phyloP scores from a whole-genome alignment of 2,888 invertebrate species.

The Drosophila kuntzei region DNA sequence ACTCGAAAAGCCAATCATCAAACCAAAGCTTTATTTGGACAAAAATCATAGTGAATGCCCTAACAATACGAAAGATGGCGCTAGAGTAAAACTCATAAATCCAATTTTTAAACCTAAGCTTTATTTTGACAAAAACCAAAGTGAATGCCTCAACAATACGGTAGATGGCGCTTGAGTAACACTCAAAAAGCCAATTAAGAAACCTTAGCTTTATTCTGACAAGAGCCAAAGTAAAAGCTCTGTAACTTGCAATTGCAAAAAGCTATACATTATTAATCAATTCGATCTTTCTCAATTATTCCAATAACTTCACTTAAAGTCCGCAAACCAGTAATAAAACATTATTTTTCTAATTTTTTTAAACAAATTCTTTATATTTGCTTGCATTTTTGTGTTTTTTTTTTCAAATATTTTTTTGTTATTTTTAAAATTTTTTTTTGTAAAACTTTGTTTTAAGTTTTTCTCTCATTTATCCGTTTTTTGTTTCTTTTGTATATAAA shows the following conservation, averaged over 20 bases:
- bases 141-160: neutral
- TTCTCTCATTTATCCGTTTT: constrained; percentile 67
- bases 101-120: neutral
- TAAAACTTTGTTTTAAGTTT: constrained; percentile 83
- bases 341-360: constrained; percentile 60
- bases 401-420: constrained; percentile 60
- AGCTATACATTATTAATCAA: neutral
- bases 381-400: constrained; percentile 64
- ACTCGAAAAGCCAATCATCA: no score
- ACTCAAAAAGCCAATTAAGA: no score
- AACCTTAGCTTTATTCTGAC: neutral
- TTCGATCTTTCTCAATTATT: no score
- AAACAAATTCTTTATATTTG: constrained; percentile 80
- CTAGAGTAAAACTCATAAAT: neutral
- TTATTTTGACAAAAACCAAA: neutral
- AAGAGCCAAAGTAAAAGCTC: neutral
- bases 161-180: no score
- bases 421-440: constrained; percentile 66
- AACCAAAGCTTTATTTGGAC: no score
- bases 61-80: neutral
- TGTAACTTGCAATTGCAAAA: no score
- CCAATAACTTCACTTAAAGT: no score
- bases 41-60: no score
- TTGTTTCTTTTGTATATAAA: constrained; percentile 80
- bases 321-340: neutral